These are phyloP conservation scores for Tauraco erythrolophus DNA, from an alignment of 2,113 vertebrate genomes.

Conservation along the genomic window DNA sequence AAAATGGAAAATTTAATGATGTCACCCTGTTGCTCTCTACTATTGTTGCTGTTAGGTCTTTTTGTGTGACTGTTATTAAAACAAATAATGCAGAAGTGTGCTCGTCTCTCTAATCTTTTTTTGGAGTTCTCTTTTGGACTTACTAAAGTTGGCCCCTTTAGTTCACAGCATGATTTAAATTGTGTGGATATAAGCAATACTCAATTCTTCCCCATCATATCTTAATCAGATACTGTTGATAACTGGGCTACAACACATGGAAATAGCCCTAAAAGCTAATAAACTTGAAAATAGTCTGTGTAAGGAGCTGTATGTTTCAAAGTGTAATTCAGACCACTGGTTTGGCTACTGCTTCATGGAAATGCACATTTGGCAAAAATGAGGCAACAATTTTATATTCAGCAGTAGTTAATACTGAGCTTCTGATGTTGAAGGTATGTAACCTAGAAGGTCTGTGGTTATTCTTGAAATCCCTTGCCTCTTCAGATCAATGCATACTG, in stretches of 20 bases:
- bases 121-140: background rate
- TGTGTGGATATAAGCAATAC: background rate
- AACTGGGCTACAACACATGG: background rate
- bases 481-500: background rate
- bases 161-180: background rate
- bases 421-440: background rate
- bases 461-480: background rate
- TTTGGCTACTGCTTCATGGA: background rate
- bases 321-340: background rate
- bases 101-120: background rate
- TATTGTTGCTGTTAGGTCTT: conserved; percentile 25
- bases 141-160: background rate
- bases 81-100: background rate
- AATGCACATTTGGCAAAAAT: background rate
- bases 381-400: background rate
- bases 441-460: background rate
- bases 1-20: conserved; percentile 50
- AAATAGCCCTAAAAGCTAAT: background rate
- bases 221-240: background rate
- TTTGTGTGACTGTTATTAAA: conserved; percentile 14
- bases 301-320: background rate
- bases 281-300: background rate
- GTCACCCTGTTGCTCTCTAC: background rate
- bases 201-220: background rate
- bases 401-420: background rate